Evolutionary conservation across 2,113 vertebrate species (phyloP).

Genomic region (Fulmarus glacialis): DNA sequence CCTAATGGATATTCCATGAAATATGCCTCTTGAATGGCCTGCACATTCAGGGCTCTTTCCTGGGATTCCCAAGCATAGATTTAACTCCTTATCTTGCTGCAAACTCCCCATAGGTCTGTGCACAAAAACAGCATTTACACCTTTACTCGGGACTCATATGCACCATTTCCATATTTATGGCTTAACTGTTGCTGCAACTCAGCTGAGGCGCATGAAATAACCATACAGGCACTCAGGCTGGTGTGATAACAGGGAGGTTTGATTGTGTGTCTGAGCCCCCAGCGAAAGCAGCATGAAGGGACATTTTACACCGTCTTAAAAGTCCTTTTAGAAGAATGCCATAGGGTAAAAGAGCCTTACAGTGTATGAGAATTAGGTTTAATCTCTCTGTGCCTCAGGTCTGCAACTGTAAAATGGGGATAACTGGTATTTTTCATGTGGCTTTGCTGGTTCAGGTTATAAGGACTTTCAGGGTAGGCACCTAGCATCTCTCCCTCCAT

Average conservation of each 20-base stretch:
- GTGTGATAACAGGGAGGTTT: background rate
- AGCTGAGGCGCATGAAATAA: background rate
- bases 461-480: background rate
- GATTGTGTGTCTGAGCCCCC: background rate
- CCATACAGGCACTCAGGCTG: background rate
- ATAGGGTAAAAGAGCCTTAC: background rate
- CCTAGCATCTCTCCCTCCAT: accelerated
- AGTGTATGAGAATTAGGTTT: background rate
- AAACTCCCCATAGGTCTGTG: background rate
- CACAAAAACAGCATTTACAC: background rate
- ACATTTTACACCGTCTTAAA: background rate
- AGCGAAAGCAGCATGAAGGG: background rate
- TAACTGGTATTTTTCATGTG: background rate
- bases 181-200: background rate
- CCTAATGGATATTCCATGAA: background rate
- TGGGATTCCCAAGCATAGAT: background rate
- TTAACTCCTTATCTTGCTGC: background rate
- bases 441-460: background rate
- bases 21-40: background rate
- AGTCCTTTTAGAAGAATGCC: background rate
- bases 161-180: background rate
- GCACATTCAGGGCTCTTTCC: background rate
- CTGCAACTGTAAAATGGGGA: background rate
- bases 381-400: background rate
- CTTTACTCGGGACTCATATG: background rate